phyloP scores from a whole-genome alignment of 2,888 invertebrate species.

The Tachina grossa region DNA sequence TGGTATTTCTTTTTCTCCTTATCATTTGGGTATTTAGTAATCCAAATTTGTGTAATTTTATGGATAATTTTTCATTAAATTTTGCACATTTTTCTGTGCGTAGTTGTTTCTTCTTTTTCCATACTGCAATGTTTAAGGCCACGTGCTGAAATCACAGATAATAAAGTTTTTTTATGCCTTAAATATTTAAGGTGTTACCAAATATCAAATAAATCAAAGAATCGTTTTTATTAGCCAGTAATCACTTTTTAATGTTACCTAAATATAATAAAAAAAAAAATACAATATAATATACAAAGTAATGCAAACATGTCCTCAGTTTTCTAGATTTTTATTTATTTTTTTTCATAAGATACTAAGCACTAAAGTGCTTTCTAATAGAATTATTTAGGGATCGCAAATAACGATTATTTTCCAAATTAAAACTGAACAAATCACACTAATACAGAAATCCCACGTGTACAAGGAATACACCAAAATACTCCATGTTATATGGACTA shows the following conservation, averaged over 20 bases:
- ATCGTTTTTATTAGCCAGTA: not conserved
- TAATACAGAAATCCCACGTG: too few relatives aligned
- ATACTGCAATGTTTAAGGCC: conserved; percentile 58
- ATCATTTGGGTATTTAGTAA: conserved; percentile 73
- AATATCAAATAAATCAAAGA: conserved; percentile 28
- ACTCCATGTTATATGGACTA: too few relatives aligned
- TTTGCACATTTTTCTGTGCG: conserved; percentile 72
- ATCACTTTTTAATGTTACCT: not conserved
- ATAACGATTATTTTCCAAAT: too few relatives aligned
- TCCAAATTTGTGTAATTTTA: conserved; percentile 73
- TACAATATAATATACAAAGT: too few relatives aligned
- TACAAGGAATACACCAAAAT: too few relatives aligned
- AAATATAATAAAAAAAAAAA: too few relatives aligned
- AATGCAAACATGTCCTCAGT: too few relatives aligned
- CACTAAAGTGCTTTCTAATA: too few relatives aligned
- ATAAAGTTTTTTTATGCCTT: conserved; percentile 2
- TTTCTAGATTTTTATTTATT: too few relatives aligned
- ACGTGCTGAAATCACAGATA: conserved; percentile 41
- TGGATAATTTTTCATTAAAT: conserved; percentile 60
- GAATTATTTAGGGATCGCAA: too few relatives aligned
- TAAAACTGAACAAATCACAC: too few relatives aligned
- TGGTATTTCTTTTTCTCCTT: conserved; percentile 72
- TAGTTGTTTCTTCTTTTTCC: conserved; percentile 55
- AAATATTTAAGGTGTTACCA: conserved; percentile 60
- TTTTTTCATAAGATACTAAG: too few relatives aligned